Base-by-base conservation (phyloP, 2,888 invertebrate species). In the Drosophila stalkeri region DNA sequence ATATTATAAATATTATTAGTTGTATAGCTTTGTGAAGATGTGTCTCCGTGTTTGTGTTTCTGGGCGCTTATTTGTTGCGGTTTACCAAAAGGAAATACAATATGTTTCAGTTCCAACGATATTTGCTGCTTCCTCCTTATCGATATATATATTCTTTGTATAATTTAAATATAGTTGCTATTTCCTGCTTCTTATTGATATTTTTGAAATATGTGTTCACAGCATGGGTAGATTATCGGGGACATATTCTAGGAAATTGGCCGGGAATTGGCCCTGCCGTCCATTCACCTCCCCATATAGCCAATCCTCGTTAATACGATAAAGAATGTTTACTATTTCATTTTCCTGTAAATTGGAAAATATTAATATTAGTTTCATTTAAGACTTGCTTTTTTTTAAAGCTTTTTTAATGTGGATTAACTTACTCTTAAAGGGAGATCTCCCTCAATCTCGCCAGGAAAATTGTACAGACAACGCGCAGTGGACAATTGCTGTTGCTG, bases 281-380 rank as follows among this genome's bases (percentile, higher is more conserved):
- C 95, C 95, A 69, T 94, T 94, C 78, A 94, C 95, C 91, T 96
- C 96, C 18, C 97, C 97, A 89, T 94, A 96, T 67, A 96, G 94
- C 97, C 97, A 97, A 83, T 97, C 96, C 59, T 95, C 94, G 85
- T 96, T 96, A 81, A 97, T 94, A 93, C 95, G 95, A 79, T 95
- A 94, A 47, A 95, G 93, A 64, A 97, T 94, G 57, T 93, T 94
- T 56, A 97, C 95, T 72, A 94, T 92, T 82, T 95, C 94, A 67
- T 95, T 94, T 91, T 95, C 95, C 95, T 95, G 77, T 12, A 7
- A 20, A 0, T 20, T 9, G 5, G 41, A 44, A 55, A 5, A 39
- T 1, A 6, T n/a, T 0, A n/a, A 11, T 16, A 23, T 16, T 23
- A 49, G 11, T 2, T 7, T 8, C 8, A 0, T 16, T n/a, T 16